Evolutionary conservation across 2,888 invertebrate species (phyloP), one percentile per base, ranked within the genome.

Genomic region (Xylota segnis): DNA sequence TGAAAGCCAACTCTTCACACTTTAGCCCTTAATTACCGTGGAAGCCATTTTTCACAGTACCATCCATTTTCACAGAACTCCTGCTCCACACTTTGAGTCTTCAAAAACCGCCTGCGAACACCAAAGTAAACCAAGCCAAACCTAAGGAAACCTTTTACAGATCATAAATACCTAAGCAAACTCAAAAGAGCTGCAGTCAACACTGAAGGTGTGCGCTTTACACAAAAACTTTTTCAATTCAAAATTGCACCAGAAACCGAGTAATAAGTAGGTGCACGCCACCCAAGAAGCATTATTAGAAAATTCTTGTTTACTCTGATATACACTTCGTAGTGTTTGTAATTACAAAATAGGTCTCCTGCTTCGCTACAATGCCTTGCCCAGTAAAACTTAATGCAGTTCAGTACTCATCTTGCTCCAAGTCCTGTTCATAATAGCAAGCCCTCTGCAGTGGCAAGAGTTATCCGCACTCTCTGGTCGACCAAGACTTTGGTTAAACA

Each of bases 401-500:
- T 34, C 29, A 7, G 47, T 18, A 50, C 50, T 65, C 34, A 65
- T 50, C 34, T 12, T 9, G 12, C 65, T 34, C 50, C 37, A 65
- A 34, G 16, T 37, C 65, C 18, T n/a, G 47, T 50, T 50, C 50
- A 32, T 18, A 50, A 34, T 18, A 34, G 50, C 47, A 34, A 37
- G 10, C 37, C 10, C 32, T n/a, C 14, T 37, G 6, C 50, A n/a
- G 37, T n/a, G 23, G 23, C 9, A 50, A 63, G 47, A 34, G 47
- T 50, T 50, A 50, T 50, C 37, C 32, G 47, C 45, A 37, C 27
- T 23, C 27, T 23, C 23, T 43, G 54, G 54, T 63, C 34, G 37
- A 23, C 29, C 16, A 7, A 32, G 34, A 47, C 45, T 27, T 29
- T 71, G 58, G 65, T 59, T 58, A 66, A 72, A 72, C 6, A 54